Percentiles rank a stretch among this genome's conserved stretches.
These are phyloP conservation scores for Zaprionus africanus DNA, from an alignment of 1,140 invertebrate species.

Conservation along the genomic window DNA sequence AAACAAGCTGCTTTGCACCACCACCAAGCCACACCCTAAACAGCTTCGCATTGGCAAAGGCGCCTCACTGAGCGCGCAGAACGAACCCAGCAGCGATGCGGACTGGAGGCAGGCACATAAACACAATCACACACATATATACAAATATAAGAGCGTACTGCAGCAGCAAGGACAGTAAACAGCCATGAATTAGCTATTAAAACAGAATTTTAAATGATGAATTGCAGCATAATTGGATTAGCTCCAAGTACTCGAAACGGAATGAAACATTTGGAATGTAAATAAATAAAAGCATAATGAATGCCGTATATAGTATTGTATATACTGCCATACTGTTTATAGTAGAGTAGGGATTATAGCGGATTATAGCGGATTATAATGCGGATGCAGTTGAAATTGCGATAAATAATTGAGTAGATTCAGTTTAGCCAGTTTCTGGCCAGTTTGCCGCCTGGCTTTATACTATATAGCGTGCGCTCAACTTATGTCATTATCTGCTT, in stretches of 20 bases:
- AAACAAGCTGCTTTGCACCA: slow-evolving; percentile 4
- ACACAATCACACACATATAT: background rate
- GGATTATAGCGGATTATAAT: slow-evolving; percentile 2
- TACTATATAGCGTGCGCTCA: background rate
- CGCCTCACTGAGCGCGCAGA: background rate
- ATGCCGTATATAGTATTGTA: background rate
- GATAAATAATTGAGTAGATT: slow-evolving; percentile 2
- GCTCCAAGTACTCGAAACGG: background rate
- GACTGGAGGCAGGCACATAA: slow-evolving; percentile 6
- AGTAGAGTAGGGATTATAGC: background rate
- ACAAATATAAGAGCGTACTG: background rate
- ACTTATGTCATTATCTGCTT: slow-evolving; percentile 4
- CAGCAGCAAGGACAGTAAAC: slow-evolving; percentile 17
- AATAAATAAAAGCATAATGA: slow-evolving; percentile 3
- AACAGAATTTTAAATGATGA: slow-evolving; percentile 31
- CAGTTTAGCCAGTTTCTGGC: background rate
- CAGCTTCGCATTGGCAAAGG: slow-evolving; percentile 20
- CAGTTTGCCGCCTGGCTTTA: background rate
- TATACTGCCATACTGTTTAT: background rate
- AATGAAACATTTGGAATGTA: background rate
- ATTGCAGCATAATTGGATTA: slow-evolving; percentile 13
- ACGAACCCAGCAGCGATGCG: background rate
- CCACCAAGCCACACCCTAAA: slow-evolving; percentile 43
- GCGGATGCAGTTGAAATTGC: background rate
- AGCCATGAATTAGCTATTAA: slow-evolving; percentile 15